Percentiles rank a stretch among this genome's conserved stretches.
Evolutionary conservation across 2,113 vertebrate genomes (phyloP).

Genomic region (Siniperca chuatsi): DNA sequence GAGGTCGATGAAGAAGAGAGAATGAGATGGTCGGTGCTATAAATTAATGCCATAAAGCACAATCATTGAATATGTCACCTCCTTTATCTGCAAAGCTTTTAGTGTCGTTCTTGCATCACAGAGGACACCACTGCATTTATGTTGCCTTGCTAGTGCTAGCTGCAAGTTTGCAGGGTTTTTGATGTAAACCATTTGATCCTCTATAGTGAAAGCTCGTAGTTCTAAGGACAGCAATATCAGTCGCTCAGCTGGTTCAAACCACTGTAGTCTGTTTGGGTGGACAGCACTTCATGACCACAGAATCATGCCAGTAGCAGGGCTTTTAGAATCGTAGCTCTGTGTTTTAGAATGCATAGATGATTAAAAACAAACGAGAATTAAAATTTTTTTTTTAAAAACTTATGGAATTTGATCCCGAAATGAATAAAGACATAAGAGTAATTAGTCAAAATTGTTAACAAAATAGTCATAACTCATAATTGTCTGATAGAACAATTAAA

Average conservation of each 20-base stretch:
- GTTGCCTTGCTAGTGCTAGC: constrained; percentile 14
- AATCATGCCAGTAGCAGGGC: neutral
- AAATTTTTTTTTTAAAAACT: neutral
- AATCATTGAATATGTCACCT: constrained; percentile 44
- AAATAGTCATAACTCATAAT: neutral
- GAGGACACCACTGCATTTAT: constrained; percentile 49
- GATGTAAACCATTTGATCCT: constrained; percentile 17
- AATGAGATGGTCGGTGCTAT: constrained; percentile 30
- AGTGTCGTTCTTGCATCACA: constrained; percentile 56
- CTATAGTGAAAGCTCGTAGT: neutral
- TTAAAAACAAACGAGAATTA: neutral
- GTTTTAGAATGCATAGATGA: neutral
- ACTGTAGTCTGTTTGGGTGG: neutral
- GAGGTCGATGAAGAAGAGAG: constrained; percentile 23
- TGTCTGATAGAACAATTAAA: constrained; percentile 6
- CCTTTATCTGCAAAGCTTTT: constrained; percentile 58
- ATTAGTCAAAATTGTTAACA: neutral
- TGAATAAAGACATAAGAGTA: neutral
- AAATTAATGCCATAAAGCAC: constrained; percentile 65
- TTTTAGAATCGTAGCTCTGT: too few relatives aligned
- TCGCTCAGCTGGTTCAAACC: constrained; percentile 2
- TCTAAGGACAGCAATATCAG: neutral
- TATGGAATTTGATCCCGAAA: neutral
- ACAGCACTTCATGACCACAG: neutral
- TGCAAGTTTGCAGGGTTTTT: constrained; percentile 6